Base-by-base conservation (phyloP, 2,888 invertebrate species). In the Crepidodera aurea region DNA sequence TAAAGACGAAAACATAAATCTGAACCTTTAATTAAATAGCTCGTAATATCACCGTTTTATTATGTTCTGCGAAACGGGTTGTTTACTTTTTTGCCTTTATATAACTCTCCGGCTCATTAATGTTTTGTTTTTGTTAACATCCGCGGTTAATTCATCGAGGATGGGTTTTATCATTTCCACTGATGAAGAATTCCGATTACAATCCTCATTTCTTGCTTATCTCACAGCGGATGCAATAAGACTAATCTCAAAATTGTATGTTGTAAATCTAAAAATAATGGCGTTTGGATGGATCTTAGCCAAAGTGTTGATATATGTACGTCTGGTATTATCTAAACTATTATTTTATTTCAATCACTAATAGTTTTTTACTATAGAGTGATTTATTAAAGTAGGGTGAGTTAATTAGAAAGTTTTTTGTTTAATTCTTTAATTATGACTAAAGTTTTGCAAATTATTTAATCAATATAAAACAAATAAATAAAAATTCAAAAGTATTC, bases 121-220 rank as follows among this genome's bases (percentile, higher is more conserved):
- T 50, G 60, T 64, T 64, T 57, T 64, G 60, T 54, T 60, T 62
- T 61, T 60, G 51, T 48, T 50, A 34, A 53, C 53, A 56, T 60
- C 60, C 60, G 51, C 34, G 46, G 42, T 57, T 64, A 57, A 64
- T 64, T 64, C 64, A 64, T 51, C 39, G 53, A 64, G 56, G 57
- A 60, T 55, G 29, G 40, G 48, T 59, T 59, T 63, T 63, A 59
- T 63, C 55, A 59, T 59, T 53, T 57, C 59, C 15, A 40, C 54
- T 50, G 57, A 62, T 62, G 57, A 57, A 58, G 54, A 53, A 46
- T 53, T 40, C 51, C 53, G 62, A 62, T 57, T 57, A 51, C 27
- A 53, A 48, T 48, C 53, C 57, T 22, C 51, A 39, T 53, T 57
- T 58, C 53, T 62, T 58, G 39, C 54, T 54, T 62, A 62, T 62